Percentiles rank a stretch among this genome's conserved stretches.
phyloP scores from a whole-genome alignment of 2,888 invertebrate species.

The Stramonita haemastoma region DNA sequence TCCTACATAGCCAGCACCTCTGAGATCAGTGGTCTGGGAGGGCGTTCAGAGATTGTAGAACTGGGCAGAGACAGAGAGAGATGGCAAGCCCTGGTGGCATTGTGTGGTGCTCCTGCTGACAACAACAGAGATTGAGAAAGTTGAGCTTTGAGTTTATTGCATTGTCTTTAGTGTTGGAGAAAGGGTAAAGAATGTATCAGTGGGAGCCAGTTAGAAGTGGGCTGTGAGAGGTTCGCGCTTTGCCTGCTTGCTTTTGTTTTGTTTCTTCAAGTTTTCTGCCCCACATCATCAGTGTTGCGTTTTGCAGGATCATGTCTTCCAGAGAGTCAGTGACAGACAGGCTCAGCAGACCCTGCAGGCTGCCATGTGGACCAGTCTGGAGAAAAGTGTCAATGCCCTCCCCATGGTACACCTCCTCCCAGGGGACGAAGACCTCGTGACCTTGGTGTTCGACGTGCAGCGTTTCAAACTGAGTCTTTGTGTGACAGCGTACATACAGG shows the following conservation, averaged over 20 bases:
- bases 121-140: too few species aligned
- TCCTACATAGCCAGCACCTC: too few species aligned
- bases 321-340: neutral
- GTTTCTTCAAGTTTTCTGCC: neutral
- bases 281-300: neutral
- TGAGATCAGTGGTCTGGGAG: too few species aligned
- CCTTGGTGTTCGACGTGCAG: neutral
- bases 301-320: slow-evolving; percentile 14
- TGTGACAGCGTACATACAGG: neutral
- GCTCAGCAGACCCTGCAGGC: neutral
- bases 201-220: too few species aligned
- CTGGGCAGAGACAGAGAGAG: too few species aligned
- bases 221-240: neutral
- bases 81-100: too few species aligned
- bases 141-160: too few species aligned
- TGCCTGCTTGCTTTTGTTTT: neutral
- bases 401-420: neutral
- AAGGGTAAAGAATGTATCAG: too few species aligned
- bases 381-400: neutral
- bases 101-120: too few species aligned
- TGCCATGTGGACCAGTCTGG: slow-evolving; percentile 2
- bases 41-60: too few species aligned
- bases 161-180: too few species aligned
- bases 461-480: neutral
- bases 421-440: neutral